Evolutionary conservation across 2,113 vertebrate species (phyloP).

Genomic region (Bubo blakistoni): DNA sequence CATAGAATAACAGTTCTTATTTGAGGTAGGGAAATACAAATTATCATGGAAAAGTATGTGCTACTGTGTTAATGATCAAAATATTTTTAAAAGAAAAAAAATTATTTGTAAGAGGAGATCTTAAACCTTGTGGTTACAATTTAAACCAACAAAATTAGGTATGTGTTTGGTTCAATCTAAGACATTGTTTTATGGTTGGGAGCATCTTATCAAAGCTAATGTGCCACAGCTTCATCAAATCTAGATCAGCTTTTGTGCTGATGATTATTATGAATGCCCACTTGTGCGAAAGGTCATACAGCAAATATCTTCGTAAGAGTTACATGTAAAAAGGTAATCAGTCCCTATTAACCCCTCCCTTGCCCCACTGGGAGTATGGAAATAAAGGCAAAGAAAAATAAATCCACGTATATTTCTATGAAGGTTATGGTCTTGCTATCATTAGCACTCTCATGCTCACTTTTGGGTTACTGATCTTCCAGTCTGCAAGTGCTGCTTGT

Average conservation of each 20-base stretch:
- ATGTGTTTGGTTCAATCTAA: background rate
- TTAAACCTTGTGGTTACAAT: background rate
- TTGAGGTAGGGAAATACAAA: background rate
- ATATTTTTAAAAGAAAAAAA: background rate
- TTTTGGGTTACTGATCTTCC: background rate
- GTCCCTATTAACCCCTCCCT: background rate
- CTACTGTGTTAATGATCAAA: rapidly evolving
- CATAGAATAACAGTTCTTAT: background rate
- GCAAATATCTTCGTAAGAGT: background rate
- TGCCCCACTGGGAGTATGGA: background rate
- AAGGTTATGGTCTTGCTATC: background rate
- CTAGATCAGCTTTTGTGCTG: background rate
- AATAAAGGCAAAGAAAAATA: background rate
- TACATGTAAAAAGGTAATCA: background rate
- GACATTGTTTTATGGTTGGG: background rate
- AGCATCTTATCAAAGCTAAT: background rate
- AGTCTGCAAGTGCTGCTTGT: background rate
- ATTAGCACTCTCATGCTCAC: background rate
- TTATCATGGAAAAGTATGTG: background rate
- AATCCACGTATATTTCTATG: background rate
- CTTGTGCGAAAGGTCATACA: background rate
- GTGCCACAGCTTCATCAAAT: background rate
- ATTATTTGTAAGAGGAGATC: background rate
- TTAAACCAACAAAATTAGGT: background rate
- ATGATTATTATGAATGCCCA: background rate